Evolutionary conservation across 2,888 invertebrate genomes (phyloP), one percentile per base, ranked within the genome.

Genomic region (Dioctria linearis): DNA sequence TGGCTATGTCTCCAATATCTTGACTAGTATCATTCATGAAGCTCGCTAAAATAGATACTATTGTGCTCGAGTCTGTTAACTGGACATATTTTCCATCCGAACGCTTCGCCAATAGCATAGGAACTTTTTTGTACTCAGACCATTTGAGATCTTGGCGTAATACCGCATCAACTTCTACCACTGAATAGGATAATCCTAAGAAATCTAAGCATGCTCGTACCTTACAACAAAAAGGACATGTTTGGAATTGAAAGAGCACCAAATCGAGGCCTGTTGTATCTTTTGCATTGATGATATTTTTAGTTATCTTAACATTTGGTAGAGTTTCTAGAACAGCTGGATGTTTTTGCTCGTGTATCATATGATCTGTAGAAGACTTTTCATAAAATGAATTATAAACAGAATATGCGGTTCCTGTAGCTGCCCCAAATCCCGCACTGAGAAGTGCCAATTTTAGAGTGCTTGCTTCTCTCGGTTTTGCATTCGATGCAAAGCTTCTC

Each of bases 151-250:
- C 95, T 84, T 95, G 94, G 37, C 97, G 92, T 46, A 80, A 75
- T 0, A 99, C 97, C 8, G 99, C 98, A 89, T 99, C 98, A 0
- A 99, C 99, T 90, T 99, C 99, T 3, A 99, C 95, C 5, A 99
- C 92, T 85, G 99, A 95, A 87, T 99, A 99, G 0, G 96, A 95
- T 80, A 99, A 92, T 1, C 98, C 98, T 87, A 95, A 93, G 85
- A 94, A 97, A 88, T 99, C 98, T 9, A 99, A 90, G 87, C 95
- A 96, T 0, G 96, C 94, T 81, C 98, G 91, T 2, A 89, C 89
- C 91, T 98, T 99, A 87, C 98, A 98, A 89, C 98, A 98, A 88
- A 98, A 99, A 0, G 99, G 99, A 86, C 99, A 99, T 0, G 98
- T 98, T 86, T 98, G 95, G 87, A 98, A 99, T 90, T 99, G 99